A percentile compares a stretch with the other conserved stretches of the same genome.
These are phyloP conservation scores for Lithosia quadra DNA, from an alignment of 2,888 invertebrate species.

Conservation along the genomic window DNA sequence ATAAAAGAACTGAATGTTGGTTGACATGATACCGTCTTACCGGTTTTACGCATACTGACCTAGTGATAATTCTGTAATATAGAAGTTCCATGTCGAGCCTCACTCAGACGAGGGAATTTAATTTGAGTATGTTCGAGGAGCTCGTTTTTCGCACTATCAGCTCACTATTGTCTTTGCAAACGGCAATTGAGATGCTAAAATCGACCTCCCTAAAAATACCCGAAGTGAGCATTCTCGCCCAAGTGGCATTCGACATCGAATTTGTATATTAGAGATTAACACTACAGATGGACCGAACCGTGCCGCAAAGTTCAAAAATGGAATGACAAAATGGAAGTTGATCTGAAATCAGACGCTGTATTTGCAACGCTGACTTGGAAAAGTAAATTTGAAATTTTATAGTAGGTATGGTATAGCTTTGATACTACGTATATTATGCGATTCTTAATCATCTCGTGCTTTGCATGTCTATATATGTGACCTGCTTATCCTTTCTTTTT, in stretches of 20 bases:
- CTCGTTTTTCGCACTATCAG: too few species aligned
- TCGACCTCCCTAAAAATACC: neutral
- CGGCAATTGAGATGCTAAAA: neutral
- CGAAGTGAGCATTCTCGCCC: neutral
- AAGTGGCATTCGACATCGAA: neutral
- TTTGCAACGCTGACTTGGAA: neutral
- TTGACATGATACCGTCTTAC: neutral
- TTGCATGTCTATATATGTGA: neutral
- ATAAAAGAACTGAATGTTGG: neutral
- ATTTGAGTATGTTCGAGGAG: neutral
- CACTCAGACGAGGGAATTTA: neutral
- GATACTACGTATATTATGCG: neutral
- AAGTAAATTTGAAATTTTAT: neutral
- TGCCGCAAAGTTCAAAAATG: neutral
- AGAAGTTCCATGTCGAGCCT: neutral
- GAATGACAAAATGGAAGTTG: neutral
- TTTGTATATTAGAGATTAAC: neutral
- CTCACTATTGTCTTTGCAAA: neutral
- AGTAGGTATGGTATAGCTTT: neutral
- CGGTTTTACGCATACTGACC: neutral
- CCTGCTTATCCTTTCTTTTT: neutral
- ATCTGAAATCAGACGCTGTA: neutral
- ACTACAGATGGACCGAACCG: neutral
- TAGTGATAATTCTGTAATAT: conserved; percentile 2
- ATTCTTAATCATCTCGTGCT: neutral